phyloP scores from a whole-genome alignment of 2,797 vertebrate species.

The Characodon lateralis region DNA sequence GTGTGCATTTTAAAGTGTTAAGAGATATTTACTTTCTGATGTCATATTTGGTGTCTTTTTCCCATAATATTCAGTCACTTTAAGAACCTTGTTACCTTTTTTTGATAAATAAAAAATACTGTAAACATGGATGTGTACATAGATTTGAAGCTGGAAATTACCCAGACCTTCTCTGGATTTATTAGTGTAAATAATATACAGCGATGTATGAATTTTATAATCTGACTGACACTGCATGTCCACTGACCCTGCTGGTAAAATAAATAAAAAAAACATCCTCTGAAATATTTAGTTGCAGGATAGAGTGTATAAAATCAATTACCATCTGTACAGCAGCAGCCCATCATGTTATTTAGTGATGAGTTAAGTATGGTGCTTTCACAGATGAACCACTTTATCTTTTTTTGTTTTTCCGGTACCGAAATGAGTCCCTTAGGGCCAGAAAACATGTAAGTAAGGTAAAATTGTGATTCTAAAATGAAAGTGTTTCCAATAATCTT shows the following conservation, averaged over 20 bases:
- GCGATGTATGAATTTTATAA: neutral
- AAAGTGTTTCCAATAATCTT: neutral
- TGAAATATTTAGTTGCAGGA: neutral
- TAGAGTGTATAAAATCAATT: neutral
- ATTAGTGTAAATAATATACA: neutral
- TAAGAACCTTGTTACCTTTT: neutral
- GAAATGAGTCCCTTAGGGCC: neutral
- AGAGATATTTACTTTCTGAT: neutral
- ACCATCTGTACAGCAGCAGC: neutral
- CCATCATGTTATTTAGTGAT: neutral
- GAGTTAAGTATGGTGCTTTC: no score
- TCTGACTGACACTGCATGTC: neutral
- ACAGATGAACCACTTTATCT: neutral
- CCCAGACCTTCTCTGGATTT: neutral
- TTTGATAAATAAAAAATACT: neutral
- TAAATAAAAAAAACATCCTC: neutral
- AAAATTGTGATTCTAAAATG: neutral
- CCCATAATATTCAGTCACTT: neutral
- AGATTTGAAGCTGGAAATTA: neutral
- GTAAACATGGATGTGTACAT: neutral
- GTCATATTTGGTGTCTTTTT: neutral
- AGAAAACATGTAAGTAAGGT: neutral
- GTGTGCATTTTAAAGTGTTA: neutral
- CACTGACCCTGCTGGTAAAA: neutral
- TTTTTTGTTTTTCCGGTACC: neutral